Evolutionary conservation across 2,888 invertebrate genomes (phyloP), one percentile per base, ranked within the genome.

Genomic region (Philereme vetulata): DNA sequence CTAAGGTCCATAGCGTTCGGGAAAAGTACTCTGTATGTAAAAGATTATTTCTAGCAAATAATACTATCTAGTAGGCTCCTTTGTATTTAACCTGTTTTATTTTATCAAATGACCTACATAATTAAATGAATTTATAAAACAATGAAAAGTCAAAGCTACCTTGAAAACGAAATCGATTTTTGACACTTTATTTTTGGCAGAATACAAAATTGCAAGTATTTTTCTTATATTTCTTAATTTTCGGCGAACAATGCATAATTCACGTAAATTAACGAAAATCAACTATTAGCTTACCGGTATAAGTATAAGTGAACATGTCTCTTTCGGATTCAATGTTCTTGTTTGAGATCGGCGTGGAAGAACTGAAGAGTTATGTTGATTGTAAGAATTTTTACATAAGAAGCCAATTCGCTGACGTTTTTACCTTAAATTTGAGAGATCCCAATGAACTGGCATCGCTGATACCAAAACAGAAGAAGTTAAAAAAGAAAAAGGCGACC

Each of bases 281-380:
- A 21, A 60, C 60, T 55, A 62, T 66, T 64, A 56, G 60, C 64
- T 60, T 63, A 62, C 56, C 9, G 34, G 45, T 53, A 61, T 58
- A 63, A 59, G 33, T 63, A 60, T 56, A 66, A 57, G 53, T 61
- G 56, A 80, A 74, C 72, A 90, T 91, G 89, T 67, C 81, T 77
- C 59, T 68, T 73, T 75, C 81, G 78, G 86, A 85, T 82, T 85
- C 88, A 73, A 80, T 85, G 78, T 89, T 90, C 76, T 76, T 88
- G 66, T 81, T 90, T 56, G 88, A 91, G 66, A 75, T 91, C 54
- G 62, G 71, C 8, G 75, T 88, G 4, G 83, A 85, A 67, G 77
- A 85, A 57, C 65, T 90, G 32, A 78, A 70, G 61, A 85, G 80
- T 64, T 80, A 68, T 33, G 66, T 76, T 43, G 67, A 74, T 47